A percentile compares a stretch with the other conserved stretches of the same genome.
These are phyloP conservation scores for Actenoides lindsayi DNA, from an alignment of 2,113 vertebrate species.

Conservation along the genomic window DNA sequence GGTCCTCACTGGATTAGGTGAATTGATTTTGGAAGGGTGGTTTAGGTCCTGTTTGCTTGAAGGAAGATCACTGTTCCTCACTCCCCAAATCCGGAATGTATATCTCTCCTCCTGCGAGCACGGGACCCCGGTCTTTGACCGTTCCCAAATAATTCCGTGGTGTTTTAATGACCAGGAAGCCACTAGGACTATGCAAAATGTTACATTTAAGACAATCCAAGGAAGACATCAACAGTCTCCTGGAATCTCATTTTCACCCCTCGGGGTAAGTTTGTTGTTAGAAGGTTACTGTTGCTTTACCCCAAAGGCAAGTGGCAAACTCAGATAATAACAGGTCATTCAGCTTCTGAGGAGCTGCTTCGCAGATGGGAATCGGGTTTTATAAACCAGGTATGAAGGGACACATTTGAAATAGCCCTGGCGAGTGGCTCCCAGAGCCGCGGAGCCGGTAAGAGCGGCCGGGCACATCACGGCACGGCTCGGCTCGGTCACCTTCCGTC, in stretches of 20 bases:
- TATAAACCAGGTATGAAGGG: background rate
- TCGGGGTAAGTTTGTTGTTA: background rate
- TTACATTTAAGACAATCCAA: background rate
- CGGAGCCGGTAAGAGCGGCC: background rate
- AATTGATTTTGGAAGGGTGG: background rate
- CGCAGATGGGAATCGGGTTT: background rate
- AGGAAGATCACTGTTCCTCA: background rate
- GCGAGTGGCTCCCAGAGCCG: background rate
- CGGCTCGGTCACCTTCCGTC: background rate
- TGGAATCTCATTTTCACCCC: background rate
- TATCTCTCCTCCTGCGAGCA: background rate
- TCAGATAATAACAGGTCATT: background rate
- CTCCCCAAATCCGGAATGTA: background rate
- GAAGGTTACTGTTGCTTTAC: background rate
- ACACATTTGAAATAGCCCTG: background rate
- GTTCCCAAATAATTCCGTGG: background rate
- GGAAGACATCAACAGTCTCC: background rate
- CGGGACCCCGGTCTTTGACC: background rate
- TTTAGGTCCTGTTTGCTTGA: background rate
- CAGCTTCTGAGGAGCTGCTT: background rate
- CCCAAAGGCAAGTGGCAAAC: background rate
- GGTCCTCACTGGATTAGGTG: background rate
- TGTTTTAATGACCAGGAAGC: background rate
- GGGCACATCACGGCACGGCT: background rate
- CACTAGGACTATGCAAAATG: background rate